phyloP scores from a whole-genome alignment of 2,113 vertebrate species.

The Rhizomys pruinosus region DNA sequence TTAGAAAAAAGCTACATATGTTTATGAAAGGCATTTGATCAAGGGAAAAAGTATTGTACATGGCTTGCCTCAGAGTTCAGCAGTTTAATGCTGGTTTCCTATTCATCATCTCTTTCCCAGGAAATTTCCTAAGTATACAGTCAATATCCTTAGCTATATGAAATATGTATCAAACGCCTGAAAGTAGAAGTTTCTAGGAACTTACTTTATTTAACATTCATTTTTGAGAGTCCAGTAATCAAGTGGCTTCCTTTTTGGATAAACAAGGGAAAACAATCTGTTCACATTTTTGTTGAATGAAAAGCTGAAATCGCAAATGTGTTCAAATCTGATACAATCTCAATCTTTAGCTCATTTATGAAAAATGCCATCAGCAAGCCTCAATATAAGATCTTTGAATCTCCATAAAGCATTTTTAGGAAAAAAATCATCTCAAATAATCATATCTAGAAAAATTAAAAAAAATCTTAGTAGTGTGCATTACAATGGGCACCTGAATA shows the following conservation, averaged over 20 bases:
- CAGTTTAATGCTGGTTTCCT: background rate
- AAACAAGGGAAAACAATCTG: conserved; percentile 35
- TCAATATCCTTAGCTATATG: conserved; percentile 4
- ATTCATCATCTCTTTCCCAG: background rate
- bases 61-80: background rate
- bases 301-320: conserved; percentile 61
- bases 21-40: background rate
- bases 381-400: conserved; percentile 30
- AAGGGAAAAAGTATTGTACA: background rate
- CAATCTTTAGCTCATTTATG: conserved; percentile 63
- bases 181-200: background rate
- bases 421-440: conserved; percentile 55
- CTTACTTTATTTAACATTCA: conserved; percentile 49
- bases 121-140: conserved; percentile 32
- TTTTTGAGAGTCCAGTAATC: conserved; percentile 45
- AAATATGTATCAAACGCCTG: background rate
- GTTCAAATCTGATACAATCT: conserved; percentile 69
- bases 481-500: background rate
- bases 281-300: conserved; percentile 57
- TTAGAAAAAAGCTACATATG: background rate
- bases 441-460: conserved; percentile 22
- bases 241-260: background rate
- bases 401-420: conserved; percentile 38
- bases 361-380: conserved; percentile 40
- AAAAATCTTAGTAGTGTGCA: conserved; percentile 1